Evolutionary conservation across 2,113 vertebrate species (phyloP).

Genomic region (Dendrocopos noguchii): DNA sequence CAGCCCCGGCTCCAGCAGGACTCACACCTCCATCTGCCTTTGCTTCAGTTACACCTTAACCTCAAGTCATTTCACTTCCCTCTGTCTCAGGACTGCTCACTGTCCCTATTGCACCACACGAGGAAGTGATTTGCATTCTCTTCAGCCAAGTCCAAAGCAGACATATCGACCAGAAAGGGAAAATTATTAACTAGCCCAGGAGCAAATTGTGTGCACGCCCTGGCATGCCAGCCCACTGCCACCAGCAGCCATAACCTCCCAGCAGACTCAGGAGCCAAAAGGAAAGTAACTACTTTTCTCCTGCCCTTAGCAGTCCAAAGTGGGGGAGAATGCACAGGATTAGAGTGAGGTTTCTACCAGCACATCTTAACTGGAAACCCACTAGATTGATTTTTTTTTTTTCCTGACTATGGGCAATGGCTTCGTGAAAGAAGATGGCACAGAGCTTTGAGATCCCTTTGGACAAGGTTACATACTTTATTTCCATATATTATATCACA

Average conservation of each 20-base stretch:
- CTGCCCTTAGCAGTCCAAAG: not conserved
- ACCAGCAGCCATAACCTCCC: not conserved
- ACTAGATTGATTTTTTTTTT: not conserved
- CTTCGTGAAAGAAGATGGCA: not conserved
- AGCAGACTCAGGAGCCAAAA: rapidly evolving
- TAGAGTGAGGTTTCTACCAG: not conserved
- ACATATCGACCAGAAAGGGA: not conserved
- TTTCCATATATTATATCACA: not conserved
- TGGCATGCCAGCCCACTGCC: not conserved
- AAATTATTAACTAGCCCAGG: not conserved
- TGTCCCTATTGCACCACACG: not conserved
- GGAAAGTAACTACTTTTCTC: not conserved
- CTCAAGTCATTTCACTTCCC: not conserved
- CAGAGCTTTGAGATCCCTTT: not conserved
- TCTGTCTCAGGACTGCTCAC: not conserved
- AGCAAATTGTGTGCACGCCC: rapidly evolving
- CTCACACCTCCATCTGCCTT: not conserved
- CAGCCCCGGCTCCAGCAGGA: not conserved
- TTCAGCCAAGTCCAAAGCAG: not conserved
- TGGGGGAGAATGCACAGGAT: not conserved
- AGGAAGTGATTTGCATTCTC: slow-evolving; percentile 8
- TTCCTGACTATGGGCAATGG: not conserved
- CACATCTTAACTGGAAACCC: not conserved
- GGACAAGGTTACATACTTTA: not conserved
- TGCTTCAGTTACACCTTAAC: rapidly evolving